A percentile compares a stretch with the other conserved stretches of the same genome.
Evolutionary conservation across 2,888 invertebrate species (phyloP).

Genomic region (Trachelus troglodyta): DNA sequence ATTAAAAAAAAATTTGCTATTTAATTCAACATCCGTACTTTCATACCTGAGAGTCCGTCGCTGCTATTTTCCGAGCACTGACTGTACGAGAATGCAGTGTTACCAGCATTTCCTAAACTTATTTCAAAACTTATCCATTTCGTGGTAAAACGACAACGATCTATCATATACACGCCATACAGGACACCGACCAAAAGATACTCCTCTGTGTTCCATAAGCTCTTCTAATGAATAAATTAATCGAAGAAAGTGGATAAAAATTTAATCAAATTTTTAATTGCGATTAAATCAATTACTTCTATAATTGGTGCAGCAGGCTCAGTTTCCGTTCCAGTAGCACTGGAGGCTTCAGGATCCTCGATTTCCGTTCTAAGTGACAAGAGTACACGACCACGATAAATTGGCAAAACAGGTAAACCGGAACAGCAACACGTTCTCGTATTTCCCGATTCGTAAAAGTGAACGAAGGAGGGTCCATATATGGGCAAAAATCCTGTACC

Average conservation of each 20-base stretch:
- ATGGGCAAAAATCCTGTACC: constrained; percentile 79
- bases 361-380: constrained; percentile 79
- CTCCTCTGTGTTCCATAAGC: constrained; percentile 73
- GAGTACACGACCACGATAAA: constrained; percentile 78
- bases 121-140: constrained; percentile 74
- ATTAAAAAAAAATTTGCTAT: not conserved
- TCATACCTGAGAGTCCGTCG: constrained; percentile 20
- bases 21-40: not conserved
- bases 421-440: constrained; percentile 47
- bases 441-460: constrained; percentile 76
- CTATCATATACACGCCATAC: constrained; percentile 77
- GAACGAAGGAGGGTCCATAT: constrained; percentile 84
- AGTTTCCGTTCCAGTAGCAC: constrained; percentile 65
- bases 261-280: not conserved
- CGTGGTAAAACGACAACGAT: constrained; percentile 69
- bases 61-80: constrained; percentile 16
- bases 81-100: constrained; percentile 53
- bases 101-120: constrained; percentile 74
- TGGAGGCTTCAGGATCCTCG: constrained; percentile 67
- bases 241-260: not conserved
- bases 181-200: constrained; percentile 75
- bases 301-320: constrained; percentile 67
- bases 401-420: constrained; percentile 46
- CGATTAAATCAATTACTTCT: constrained; percentile 56
- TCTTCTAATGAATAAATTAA: constrained; percentile 64